Percentiles rank a stretch among this genome's conserved stretches.
These are phyloP conservation scores for Boulengeromyrus knoepffleri DNA, from an alignment of 2,113 vertebrate species.

Conservation along the genomic window DNA sequence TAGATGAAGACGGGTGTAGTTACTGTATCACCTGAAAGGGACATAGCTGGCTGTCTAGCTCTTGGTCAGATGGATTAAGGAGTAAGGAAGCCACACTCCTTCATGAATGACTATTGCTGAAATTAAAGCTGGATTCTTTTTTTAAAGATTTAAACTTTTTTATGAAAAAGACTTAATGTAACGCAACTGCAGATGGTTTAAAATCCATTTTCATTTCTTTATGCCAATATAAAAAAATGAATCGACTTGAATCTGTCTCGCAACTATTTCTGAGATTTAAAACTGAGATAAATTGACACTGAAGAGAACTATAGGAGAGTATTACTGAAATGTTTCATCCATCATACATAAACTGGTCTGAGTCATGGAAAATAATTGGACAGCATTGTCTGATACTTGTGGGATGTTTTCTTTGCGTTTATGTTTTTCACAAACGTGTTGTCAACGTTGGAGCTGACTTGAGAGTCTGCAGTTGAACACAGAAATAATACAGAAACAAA, in stretches of 20 bases:
- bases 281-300: not conserved
- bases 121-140: not conserved
- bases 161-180: not conserved
- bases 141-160: not conserved
- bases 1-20: not conserved
- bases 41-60: not conserved
- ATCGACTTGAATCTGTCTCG: not conserved
- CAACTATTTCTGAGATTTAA: not conserved
- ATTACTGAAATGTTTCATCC: conserved; percentile 1
- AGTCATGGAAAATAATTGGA: conserved; percentile 6
- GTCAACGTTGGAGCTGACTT: not conserved
- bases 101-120: not conserved
- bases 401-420: not conserved
- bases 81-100: not conserved
- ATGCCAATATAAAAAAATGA: not conserved
- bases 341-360: not conserved
- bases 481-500: not conserved
- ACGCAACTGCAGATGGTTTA: not conserved
- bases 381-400: not conserved
- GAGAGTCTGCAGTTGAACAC: not conserved
- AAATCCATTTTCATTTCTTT: not conserved
- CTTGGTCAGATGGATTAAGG: not conserved
- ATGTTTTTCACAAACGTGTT: not conserved
- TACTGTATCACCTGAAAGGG: not conserved
- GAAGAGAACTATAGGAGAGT: not conserved